Evolutionary conservation across 2,797 vertebrate genomes (phyloP), one percentile per base, ranked within the genome.

Genomic region (Euphonia xanthogaster): DNA sequence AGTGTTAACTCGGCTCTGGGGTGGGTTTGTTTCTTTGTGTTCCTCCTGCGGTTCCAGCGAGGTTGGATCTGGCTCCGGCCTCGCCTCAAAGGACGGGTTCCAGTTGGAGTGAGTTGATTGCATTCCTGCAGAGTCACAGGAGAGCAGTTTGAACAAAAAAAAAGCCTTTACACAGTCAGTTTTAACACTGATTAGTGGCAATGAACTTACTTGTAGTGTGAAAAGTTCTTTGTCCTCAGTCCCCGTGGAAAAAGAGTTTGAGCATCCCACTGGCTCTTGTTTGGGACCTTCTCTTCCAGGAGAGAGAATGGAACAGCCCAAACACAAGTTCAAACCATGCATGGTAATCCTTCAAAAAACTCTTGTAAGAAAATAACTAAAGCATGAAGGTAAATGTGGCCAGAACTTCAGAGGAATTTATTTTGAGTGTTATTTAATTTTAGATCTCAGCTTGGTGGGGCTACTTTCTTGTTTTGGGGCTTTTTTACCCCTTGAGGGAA

Each of bases 321-420:
- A 42, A n/a, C 24, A 9, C 5, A 3, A 10, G 8, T 25, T 80
- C 16, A 70, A 27, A 27, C 40, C 15, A 2, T 9, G 16, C 23
- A 0, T 10, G 24, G 44, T 39, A 21, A 31, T 18, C 18, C 51
- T 35, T 67, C 14, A 84, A 1, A 25, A 62, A 54, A 35, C 2
- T 20, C 53, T 25, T 51, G 17, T 39, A 50, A 65, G 25, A 9
- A 50, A 57, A 31, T 16, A 19, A n/a, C 27, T 15, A 42, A 53
- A 55, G 3, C 7, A 6, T 17, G 4, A 12, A 18, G 12, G 15
- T 39, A 25, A 45, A 63, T 0, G 0, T 35, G 75, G 21, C 37
- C 37, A 39, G 58, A 24, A 9, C 33, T 55, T 48, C 44, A 61
- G 3, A 74, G n/a, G 48, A 27, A 9, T 60, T 37, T 12, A 4